Percentiles rank a stretch among this genome's conserved stretches.
These are phyloP conservation scores for Darevskia mixta DNA, from an alignment of 2,797 vertebrate species.

Conservation along the genomic window DNA sequence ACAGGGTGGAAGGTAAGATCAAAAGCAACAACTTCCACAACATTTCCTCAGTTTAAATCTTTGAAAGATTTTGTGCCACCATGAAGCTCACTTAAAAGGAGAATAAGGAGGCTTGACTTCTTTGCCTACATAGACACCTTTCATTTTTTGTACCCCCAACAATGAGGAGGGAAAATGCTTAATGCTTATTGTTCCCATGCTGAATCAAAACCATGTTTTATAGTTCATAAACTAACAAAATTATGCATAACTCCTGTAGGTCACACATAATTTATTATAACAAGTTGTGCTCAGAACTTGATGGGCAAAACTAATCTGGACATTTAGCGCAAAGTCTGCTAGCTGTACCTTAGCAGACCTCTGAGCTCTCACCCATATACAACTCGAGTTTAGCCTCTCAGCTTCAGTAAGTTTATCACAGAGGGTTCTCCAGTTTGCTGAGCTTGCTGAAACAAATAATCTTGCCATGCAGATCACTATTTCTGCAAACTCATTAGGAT, in stretches of 20 bases:
- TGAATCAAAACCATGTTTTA: neutral
- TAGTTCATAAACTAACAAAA: neutral
- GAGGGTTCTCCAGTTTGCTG: neutral
- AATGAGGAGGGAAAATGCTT: neutral
- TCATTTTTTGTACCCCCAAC: neutral
- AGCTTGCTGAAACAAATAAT: neutral
- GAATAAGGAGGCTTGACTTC: neutral
- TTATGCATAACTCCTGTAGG: neutral
- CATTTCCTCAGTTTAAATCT: slow-evolving; percentile 1
- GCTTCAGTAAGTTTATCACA: neutral
- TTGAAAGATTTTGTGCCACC: slow-evolving; percentile 8
- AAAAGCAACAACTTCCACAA: slow-evolving; percentile 19
- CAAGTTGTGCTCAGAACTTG: neutral
- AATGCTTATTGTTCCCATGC: slow-evolving; percentile 46
- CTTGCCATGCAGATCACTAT: neutral
- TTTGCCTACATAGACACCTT: neutral
- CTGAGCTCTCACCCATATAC: too few species aligned
- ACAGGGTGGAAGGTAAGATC: neutral
- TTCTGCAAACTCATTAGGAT: neutral
- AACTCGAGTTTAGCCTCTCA: neutral
- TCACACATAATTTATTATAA: neutral
- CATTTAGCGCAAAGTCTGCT: neutral
- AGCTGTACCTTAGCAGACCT: neutral
- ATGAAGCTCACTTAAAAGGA: neutral
- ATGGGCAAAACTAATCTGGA: neutral